Percentiles rank a stretch among this genome's conserved stretches.
Conservation (phyloP, 2,888 invertebrate genomes). For the Scaptomyza polygonia region DNA sequence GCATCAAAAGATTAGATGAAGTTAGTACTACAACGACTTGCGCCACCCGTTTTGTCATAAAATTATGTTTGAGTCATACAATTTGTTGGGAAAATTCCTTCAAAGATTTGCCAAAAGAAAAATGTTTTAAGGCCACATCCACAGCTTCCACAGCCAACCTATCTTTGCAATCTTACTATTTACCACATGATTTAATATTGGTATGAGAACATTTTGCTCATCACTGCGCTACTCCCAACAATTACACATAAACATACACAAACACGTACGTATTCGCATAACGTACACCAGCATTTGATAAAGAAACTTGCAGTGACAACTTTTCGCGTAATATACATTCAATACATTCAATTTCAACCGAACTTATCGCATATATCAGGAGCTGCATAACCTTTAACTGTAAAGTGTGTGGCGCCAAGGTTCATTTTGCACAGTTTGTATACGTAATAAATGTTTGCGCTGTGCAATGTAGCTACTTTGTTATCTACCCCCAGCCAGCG, state of each 20-base stretch:
- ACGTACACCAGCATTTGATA: neutral
- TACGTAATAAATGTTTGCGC: conserved; percentile 67
- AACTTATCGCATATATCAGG: conserved; percentile 70
- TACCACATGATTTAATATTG: too few species aligned
- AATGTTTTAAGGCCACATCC: too few species aligned
- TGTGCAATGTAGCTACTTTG: conserved; percentile 69
- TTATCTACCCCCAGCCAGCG: conserved; percentile 50
- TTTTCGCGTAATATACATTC: conserved; percentile 56
- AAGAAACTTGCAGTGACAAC: conserved; percentile 42
- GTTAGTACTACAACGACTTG: too few species aligned
- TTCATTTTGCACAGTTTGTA: conserved; percentile 72
- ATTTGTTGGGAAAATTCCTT: too few species aligned
- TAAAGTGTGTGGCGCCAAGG: conserved; percentile 34
- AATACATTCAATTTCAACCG: conserved; percentile 68
- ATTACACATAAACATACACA: neutral
- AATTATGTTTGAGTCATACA: too few species aligned
- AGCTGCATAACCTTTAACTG: conserved; percentile 7
- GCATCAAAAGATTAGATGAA: too few species aligned
- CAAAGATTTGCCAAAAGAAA: too few species aligned
- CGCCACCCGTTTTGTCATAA: too few species aligned
- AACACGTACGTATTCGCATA: neutral
- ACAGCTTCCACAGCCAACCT: too few species aligned
- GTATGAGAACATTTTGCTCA: too few species aligned
- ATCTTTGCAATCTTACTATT: too few species aligned
- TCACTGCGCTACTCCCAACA: neutral